Percentiles rank a stretch among this genome's conserved stretches.
phyloP scores from a whole-genome alignment of 2,797 vertebrate genomes.

The Neopelma chrysocephalum region DNA sequence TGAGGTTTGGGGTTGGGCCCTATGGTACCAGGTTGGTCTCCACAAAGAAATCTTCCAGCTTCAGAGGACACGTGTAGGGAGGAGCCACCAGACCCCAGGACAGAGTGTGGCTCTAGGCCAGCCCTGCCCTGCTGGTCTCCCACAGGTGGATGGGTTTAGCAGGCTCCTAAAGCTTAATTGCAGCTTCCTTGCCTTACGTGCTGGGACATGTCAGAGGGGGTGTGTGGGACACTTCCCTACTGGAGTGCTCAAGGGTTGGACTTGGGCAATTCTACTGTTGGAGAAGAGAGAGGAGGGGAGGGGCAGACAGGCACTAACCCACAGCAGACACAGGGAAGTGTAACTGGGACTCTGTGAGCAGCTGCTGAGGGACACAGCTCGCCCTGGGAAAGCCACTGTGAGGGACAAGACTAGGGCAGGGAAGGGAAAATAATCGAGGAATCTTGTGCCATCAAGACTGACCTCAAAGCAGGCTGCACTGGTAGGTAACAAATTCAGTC shows the following conservation, averaged over 20 bases:
- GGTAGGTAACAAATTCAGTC: neutral
- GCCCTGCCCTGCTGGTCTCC: neutral
- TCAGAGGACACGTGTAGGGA: neutral
- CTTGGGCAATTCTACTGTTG: neutral
- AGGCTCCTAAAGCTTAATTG: neutral
- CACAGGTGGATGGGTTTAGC: neutral
- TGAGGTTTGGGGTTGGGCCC: neutral
- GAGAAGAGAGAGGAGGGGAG: neutral
- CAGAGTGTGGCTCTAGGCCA: neutral
- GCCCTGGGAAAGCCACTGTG: neutral
- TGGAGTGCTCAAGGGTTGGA: neutral
- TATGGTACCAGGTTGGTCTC: neutral
- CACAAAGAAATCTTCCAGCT: neutral
- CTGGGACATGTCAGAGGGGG: neutral
- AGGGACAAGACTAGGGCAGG: neutral
- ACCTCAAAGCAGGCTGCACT: conserved; percentile 26
- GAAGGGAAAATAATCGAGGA: neutral
- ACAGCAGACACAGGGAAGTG: neutral
- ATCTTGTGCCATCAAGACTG: neutral
- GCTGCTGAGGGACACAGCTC: neutral
- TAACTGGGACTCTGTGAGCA: neutral
- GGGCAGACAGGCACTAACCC: neutral
- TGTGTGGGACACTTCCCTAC: neutral
- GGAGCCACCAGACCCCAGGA: neutral
- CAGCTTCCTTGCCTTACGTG: neutral